A percentile compares a stretch with the other conserved stretches of the same genome.
These are phyloP conservation scores for Philhelius pedissequus DNA, from an alignment of 2,888 invertebrate genomes.

Conservation along the genomic window DNA sequence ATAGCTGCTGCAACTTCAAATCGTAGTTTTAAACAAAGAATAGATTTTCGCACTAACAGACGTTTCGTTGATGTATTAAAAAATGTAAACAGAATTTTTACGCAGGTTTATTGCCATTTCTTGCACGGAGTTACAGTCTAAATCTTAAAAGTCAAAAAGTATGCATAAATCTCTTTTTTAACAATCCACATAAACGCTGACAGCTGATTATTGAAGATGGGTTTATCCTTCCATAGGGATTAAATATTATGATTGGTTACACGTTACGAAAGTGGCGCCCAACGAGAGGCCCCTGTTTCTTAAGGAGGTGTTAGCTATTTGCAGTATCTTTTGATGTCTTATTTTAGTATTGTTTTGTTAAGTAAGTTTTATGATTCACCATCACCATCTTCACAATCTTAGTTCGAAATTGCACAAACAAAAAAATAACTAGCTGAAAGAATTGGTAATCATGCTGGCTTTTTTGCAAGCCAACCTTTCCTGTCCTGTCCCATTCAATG, in stretches of 20 bases:
- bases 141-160: neutral
- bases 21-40: neutral
- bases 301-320: neutral
- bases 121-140: neutral
- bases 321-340: neutral
- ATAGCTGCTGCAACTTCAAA: slow-evolving; percentile 27
- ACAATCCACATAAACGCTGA: slow-evolving; percentile 40
- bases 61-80: neutral
- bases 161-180: slow-evolving; percentile 39
- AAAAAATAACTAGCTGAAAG: neutral
- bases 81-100: neutral
- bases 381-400: neutral
- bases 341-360: slow-evolving; percentile 5
- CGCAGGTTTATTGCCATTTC: slow-evolving; percentile 4
- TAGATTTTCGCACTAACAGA: slow-evolving; percentile 1
- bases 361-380: slow-evolving; percentile 31
- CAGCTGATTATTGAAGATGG: slow-evolving; percentile 10
- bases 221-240: neutral
- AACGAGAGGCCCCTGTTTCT: neutral
- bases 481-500: slow-evolving; percentile 51
- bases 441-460: neutral
- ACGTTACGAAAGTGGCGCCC: slow-evolving; percentile 42
- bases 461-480: slow-evolving; percentile 14
- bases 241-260: neutral
- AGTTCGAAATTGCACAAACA: neutral